Conservation (phyloP, 2,113 vertebrate species). For the Probosciger aterrimus region DNA sequence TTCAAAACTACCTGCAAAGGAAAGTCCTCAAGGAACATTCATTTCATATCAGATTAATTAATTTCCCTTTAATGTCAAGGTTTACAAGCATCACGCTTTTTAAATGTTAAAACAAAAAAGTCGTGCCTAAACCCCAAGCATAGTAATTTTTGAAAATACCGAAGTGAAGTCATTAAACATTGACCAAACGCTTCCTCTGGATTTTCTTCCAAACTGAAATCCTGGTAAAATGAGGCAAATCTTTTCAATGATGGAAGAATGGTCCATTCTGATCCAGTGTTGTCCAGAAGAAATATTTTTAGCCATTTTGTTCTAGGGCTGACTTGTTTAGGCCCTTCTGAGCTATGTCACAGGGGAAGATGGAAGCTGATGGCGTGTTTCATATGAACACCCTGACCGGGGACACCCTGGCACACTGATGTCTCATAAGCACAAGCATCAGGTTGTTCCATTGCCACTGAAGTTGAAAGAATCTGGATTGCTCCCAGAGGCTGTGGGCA, state of each 20-base stretch:
- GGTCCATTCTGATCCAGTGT: background rate
- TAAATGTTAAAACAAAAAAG: background rate
- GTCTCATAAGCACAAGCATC: background rate
- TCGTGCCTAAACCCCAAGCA: background rate
- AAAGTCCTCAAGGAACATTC: conserved; percentile 27
- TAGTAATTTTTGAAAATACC: background rate
- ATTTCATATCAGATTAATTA: conserved; percentile 47
- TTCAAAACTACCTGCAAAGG: conserved; percentile 30
- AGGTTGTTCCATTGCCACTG: background rate
- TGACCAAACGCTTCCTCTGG: background rate
- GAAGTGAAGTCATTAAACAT: background rate
- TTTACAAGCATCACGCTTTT: conserved; percentile 7
- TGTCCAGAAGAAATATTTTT: background rate
- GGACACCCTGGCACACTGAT: background rate
- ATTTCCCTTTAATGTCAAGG: conserved; percentile 41
- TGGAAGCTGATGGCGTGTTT: background rate
- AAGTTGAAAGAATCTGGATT: background rate
- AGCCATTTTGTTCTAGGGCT: background rate
- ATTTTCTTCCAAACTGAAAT: background rate
- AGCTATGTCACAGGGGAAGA: background rate
- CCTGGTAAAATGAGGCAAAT: background rate
- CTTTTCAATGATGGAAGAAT: background rate
- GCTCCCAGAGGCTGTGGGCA: background rate
- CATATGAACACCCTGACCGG: fast-evolving
- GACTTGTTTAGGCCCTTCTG: background rate